Evolutionary conservation across 2,888 invertebrate species (phyloP).

Genomic region (Nymphalis polychloros): DNA sequence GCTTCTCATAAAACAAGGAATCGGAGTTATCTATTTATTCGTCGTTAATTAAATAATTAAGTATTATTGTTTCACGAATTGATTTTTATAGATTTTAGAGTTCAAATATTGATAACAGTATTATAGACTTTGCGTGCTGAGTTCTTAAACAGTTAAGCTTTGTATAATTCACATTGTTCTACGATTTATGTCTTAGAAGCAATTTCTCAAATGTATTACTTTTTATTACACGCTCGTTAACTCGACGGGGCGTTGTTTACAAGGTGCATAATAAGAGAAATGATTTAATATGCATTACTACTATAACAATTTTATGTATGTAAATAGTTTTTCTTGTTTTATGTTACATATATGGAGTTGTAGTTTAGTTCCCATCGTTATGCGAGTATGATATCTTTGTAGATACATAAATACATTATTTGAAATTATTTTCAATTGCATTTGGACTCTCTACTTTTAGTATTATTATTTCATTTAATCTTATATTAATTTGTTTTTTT

Average conservation of each 20-base stretch:
- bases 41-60: background rate
- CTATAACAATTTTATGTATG: constrained; percentile 31
- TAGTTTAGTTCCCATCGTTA: constrained; percentile 7
- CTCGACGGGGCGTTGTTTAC: constrained; percentile 41
- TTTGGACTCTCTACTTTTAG: too few species aligned
- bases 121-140: background rate
- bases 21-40: background rate
- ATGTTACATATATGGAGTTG: constrained; percentile 4
- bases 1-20: background rate
- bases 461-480: too few species aligned
- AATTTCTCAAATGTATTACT: constrained; percentile 39
- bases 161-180: constrained; percentile 13
- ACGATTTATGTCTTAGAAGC: constrained; percentile 31
- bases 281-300: constrained; percentile 38
- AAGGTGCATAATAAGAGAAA: constrained; percentile 42
- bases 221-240: constrained; percentile 42
- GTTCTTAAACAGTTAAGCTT: background rate
- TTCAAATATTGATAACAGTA: background rate
- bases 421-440: too few species aligned
- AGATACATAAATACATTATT: background rate
- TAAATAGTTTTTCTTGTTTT: constrained; percentile 21
- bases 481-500: too few species aligned
- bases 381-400: background rate
- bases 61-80: background rate
- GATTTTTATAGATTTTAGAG: background rate